Conservation (phyloP, 2,888 invertebrate species). For the Drosophila nigritarsus region DNA sequence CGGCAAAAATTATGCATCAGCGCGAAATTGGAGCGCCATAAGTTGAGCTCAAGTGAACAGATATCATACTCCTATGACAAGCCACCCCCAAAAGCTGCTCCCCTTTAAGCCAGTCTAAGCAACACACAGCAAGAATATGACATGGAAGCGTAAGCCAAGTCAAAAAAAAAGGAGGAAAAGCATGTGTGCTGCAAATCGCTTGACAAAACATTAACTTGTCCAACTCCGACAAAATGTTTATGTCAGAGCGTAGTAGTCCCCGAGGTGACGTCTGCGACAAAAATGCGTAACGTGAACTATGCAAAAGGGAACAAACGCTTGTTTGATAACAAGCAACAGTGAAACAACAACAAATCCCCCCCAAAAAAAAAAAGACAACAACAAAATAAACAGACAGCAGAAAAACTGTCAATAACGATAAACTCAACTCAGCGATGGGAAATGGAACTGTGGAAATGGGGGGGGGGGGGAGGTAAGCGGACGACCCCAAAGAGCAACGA, state of each 20-base stretch:
- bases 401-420: constrained; percentile 80
- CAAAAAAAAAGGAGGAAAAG: background rate
- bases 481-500: constrained; percentile 40
- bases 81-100: background rate
- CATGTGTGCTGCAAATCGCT: constrained; percentile 33
- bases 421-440: constrained; percentile 51
- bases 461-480: background rate
- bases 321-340: constrained; percentile 52
- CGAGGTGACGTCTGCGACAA: constrained; percentile 61
- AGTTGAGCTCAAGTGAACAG: constrained; percentile 68
- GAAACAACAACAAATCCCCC: background rate
- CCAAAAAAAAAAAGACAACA: background rate
- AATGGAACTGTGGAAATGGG: background rate
- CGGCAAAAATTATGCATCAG: constrained; percentile 75
- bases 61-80: constrained; percentile 32
- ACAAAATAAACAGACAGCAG: constrained; percentile 41
- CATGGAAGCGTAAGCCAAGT: background rate
- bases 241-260: constrained; percentile 39
- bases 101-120: constrained; percentile 27
- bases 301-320: constrained; percentile 72
- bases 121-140: constrained; percentile 49
- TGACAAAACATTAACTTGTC: constrained; percentile 66
- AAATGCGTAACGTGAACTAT: constrained; percentile 70
- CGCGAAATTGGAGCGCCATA: constrained; percentile 79
- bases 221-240: constrained; percentile 6